Conservation (phyloP, 2,797 vertebrate species). For the Chelmon rostratus region DNA sequence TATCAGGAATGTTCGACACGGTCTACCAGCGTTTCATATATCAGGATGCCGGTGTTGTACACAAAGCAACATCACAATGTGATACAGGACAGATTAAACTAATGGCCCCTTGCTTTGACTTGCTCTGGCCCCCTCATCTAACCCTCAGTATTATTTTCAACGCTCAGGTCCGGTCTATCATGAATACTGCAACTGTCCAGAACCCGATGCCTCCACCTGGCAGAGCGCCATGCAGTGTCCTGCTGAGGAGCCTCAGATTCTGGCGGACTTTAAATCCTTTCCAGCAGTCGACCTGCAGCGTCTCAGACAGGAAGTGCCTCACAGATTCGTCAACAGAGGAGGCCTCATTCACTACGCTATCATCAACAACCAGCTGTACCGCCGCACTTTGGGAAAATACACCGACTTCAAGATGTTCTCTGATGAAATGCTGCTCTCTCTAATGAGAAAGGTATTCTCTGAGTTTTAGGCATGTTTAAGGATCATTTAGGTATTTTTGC, state of each 20-base stretch:
- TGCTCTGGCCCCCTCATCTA: not conserved
- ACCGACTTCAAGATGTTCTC: constrained; percentile 99
- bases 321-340: constrained; percentile 88
- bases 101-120: not conserved
- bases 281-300: constrained; percentile 88
- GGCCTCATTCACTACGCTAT: constrained; percentile 93
- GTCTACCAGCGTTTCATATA: not conserved
- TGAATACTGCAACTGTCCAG: constrained; percentile 93
- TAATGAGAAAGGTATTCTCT: constrained; percentile 91
- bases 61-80: not conserved
- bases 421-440: constrained; percentile 93
- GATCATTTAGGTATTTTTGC: not conserved
- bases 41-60: not conserved
- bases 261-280: constrained; percentile 89
- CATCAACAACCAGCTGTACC: constrained; percentile 88
- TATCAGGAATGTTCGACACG: not conserved
- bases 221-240: constrained; percentile 88
- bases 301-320: constrained; percentile 89
- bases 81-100: not conserved
- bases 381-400: constrained; percentile 91
- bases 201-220: constrained; percentile 86
- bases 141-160: not conserved
- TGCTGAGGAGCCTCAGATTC: constrained; percentile 87
- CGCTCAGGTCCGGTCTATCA: constrained; percentile 92
- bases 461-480: not conserved